Conservation (phyloP, 2,113 vertebrate species). For the Microtus montanus region DNA sequence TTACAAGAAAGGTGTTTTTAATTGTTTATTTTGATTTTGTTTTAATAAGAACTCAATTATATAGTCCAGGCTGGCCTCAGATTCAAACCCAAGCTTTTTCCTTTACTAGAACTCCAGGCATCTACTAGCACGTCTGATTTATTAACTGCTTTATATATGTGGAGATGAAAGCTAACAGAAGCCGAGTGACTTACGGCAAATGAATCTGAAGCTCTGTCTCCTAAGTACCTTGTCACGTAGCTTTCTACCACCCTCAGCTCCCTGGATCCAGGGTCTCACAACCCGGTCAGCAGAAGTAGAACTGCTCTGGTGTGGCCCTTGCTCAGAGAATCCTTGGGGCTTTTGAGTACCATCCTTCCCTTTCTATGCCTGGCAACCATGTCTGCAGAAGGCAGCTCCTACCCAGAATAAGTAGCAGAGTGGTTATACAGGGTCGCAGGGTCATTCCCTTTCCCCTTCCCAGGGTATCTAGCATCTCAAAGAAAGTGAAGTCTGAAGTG, state of each 20-base stretch:
- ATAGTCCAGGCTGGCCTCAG: not conserved
- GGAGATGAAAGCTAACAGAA: not conserved
- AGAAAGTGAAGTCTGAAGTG: not conserved
- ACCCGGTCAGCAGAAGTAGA: accelerated
- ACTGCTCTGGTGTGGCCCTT: not conserved
- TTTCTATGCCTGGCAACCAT: not conserved
- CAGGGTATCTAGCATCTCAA: not conserved
- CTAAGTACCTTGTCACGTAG: not conserved
- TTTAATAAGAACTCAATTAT: not conserved
- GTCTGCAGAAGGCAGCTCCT: not conserved
- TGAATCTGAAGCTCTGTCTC: not conserved
- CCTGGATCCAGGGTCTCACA: not conserved
- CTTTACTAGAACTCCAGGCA: not conserved
- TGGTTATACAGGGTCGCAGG: not conserved
- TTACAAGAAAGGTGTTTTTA: not conserved
- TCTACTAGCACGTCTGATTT: not conserved
- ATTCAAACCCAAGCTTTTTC: not conserved
- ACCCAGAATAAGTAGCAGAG: not conserved
- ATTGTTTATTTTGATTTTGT: not conserved
- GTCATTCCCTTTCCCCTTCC: not conserved
- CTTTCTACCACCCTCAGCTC: not conserved
- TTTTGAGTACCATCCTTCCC: not conserved
- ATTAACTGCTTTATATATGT: not conserved
- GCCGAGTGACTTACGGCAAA: not conserved
- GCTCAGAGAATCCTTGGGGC: not conserved